phyloP scores from a whole-genome alignment of 2,113 vertebrate genomes.

The Anhinga anhinga region DNA sequence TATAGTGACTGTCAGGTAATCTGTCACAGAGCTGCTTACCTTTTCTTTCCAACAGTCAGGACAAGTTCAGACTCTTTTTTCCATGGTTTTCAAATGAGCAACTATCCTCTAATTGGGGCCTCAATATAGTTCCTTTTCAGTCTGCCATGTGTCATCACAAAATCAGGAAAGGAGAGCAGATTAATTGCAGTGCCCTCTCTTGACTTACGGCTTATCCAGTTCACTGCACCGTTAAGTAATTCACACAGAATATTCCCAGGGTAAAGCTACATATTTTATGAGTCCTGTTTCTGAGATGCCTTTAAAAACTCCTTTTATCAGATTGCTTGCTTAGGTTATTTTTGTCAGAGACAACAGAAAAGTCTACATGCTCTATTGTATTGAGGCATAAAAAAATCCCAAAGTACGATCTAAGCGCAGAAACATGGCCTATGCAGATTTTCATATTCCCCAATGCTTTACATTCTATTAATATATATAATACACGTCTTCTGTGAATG shows the following conservation, averaged over 20 bases:
- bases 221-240: neutral
- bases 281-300: neutral
- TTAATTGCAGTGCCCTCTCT: neutral
- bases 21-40: neutral
- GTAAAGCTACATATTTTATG: neutral
- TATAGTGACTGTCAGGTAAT: fast-evolving
- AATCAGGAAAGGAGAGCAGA: neutral
- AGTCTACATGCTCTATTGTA: neutral
- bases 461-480: neutral
- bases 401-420: neutral
- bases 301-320: neutral
- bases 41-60: neutral
- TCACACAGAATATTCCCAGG: neutral
- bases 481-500: neutral
- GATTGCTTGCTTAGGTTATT: neutral
- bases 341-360: neutral
- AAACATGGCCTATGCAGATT: neutral
- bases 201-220: neutral
- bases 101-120: neutral
- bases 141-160: neutral
- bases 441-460: neutral
- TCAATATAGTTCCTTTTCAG: neutral
- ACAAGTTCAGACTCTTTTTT: neutral
- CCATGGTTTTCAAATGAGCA: neutral
- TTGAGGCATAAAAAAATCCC: neutral